Conservation (phyloP, 2,888 invertebrate species). For the Polyommatus iphigenia region DNA sequence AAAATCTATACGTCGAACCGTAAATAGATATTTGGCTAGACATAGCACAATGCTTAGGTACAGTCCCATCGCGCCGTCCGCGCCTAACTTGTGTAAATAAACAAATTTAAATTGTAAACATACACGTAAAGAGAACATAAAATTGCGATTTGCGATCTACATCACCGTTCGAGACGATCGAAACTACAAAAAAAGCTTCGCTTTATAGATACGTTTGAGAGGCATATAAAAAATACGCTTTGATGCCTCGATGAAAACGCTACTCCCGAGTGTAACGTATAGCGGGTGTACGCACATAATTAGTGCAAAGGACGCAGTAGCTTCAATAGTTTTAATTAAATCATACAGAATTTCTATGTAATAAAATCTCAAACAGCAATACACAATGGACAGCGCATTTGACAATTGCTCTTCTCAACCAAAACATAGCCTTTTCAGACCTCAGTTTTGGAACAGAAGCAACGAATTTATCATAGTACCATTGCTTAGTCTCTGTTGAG, state of each 20-base stretch:
- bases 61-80: slow-evolving; percentile 48
- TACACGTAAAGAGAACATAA: slow-evolving; percentile 64
- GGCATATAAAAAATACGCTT: slow-evolving; percentile 44
- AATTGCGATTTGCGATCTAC: slow-evolving; percentile 60
- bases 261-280: neutral
- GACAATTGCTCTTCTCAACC: slow-evolving; percentile 65
- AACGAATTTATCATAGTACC: slow-evolving; percentile 49
- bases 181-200: slow-evolving; percentile 41
- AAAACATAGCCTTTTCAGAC: slow-evolving; percentile 74
- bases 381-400: slow-evolving; percentile 71
- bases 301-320: too few species aligned
- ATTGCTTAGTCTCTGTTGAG: slow-evolving; percentile 50
- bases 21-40: slow-evolving; percentile 32
- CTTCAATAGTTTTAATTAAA: neutral
- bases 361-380: slow-evolving; percentile 49
- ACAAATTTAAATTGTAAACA: slow-evolving; percentile 73
- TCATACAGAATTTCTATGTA: slow-evolving; percentile 31
- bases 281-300: neutral
- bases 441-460: slow-evolving; percentile 43
- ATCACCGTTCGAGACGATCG: slow-evolving; percentile 48
- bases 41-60: slow-evolving; percentile 38
- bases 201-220: slow-evolving; percentile 40
- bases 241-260: slow-evolving; percentile 36
- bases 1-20: neutral
- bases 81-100: slow-evolving; percentile 67